Evolutionary conservation across 2,113 vertebrate species (phyloP), one percentile per base, ranked within the genome.

Genomic region (Chelonoidis abingdonii): DNA sequence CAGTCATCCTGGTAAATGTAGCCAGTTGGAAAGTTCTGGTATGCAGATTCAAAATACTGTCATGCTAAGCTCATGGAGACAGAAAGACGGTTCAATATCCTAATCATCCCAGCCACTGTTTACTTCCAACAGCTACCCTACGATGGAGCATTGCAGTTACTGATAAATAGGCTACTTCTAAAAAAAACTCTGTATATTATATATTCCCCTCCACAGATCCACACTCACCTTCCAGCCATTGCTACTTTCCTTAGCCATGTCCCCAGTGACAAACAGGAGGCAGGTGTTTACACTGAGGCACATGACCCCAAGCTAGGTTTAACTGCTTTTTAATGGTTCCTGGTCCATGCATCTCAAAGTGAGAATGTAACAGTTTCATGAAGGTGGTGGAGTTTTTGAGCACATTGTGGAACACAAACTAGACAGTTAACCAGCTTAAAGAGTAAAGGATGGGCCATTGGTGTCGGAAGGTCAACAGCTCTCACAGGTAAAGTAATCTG

Each of bases 11-110:
- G 80, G 27, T 59, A 41, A 75, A 76, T 52, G 21, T 0, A 3
- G 89, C 89, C 54, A 17, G 65, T 56, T 57, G 91, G 89, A 72
- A 4, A 9, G 29, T 0, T 0, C 3, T 0, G 3, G 53, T 19
- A 6, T 52, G 38, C 2, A 4, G 53, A 87, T 80, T 52, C 31
- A 3, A 83, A 29, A n/a, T 85, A 78, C 83, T 90, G 80, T 7
- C 2, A 1, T 29, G 52, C 31, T 53, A 44, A 1, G 0, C 5
- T 47, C 1, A 6, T 1, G 0, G 31, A 83, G 53, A 69, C 53
- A 83, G 80, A 62, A 25, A 85, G 62, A 53, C 38, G 41, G 3
- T 0, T 3, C 6, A 49, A 22, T 21, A 44, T 56, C 5, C 0
- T 25, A 56, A 86, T 80, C 8, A 8, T n/a, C 57, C 76, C 0